Conservation (phyloP, 1,140 invertebrate genomes). For the Ephestia elutella region DNA sequence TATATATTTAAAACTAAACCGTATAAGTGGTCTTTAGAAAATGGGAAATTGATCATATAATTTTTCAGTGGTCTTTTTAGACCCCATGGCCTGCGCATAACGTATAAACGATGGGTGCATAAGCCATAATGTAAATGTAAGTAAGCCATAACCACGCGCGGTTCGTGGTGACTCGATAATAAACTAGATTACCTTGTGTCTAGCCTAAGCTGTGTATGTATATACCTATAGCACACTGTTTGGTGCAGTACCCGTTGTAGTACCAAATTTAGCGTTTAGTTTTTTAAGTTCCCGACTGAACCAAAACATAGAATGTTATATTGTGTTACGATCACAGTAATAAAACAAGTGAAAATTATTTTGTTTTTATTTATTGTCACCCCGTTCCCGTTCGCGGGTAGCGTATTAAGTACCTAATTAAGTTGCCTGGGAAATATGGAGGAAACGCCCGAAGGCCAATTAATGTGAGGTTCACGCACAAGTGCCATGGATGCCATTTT, state of each 20-base stretch:
- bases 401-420: conserved; percentile 10
- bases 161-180: conserved; percentile 27
- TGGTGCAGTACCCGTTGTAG: conserved; percentile 40
- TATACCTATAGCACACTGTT: conserved; percentile 27
- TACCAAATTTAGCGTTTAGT: conserved; percentile 67
- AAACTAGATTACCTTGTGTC: conserved; percentile 30
- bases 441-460: conserved; percentile 24
- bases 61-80: no score
- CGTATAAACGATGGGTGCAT: conserved; percentile 29
- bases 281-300: conserved; percentile 72
- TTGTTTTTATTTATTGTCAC: conserved; percentile 26
- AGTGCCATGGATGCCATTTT: no score
- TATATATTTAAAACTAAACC: no score
- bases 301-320: conserved; percentile 66
- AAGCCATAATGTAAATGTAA: conserved; percentile 41
- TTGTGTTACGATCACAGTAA: conserved; percentile 61
- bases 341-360: conserved; percentile 47
- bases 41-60: no score
- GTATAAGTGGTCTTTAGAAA: no score
- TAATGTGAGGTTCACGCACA: conserved; percentile 7
- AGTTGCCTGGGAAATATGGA: conserved; percentile 13
- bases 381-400: background rate
- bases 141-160: conserved; percentile 29
- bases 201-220: conserved; percentile 18
- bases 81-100: background rate